phyloP scores from a whole-genome alignment of 2,888 invertebrate genomes.

The Dryocosmus kuriphilus region DNA sequence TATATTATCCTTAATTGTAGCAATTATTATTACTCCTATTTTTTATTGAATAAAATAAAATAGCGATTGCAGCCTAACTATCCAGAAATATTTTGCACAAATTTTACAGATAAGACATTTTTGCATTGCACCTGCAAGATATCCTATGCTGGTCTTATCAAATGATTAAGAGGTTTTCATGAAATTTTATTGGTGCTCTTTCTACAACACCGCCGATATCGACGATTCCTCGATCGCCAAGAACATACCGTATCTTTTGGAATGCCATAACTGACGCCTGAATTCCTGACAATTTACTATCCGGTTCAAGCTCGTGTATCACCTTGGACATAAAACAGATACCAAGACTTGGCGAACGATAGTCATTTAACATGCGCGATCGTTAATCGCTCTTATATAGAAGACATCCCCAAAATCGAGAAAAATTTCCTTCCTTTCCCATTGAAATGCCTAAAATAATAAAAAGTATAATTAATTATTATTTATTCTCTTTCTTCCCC shows the following conservation, averaged over 20 bases:
- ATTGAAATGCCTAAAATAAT: no score
- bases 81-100: conserved; percentile 2
- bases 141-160: neutral
- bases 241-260: conserved; percentile 51
- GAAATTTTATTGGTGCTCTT: conserved; percentile 34
- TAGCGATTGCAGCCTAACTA: no score
- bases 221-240: conserved; percentile 48
- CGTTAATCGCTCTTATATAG: conserved; percentile 56
- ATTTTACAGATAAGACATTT: conserved; percentile 22
- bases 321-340: conserved; percentile 59
- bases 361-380: conserved; percentile 59
- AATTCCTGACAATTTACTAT: conserved; percentile 68
- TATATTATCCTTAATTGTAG: no score
- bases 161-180: conserved; percentile 16
- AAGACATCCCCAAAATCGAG: neutral
- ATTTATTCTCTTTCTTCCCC: no score
- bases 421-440: no score
- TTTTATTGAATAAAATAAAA: no score
- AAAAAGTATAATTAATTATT: no score
- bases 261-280: conserved; percentile 64
- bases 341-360: conserved; percentile 60
- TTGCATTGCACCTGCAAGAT: neutral
- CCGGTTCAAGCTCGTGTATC: conserved; percentile 64
- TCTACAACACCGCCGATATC: conserved; percentile 34
- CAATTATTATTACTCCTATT: no score